Conservation (phyloP, 2,888 invertebrate species). For the Ypsolopha sequella region DNA sequence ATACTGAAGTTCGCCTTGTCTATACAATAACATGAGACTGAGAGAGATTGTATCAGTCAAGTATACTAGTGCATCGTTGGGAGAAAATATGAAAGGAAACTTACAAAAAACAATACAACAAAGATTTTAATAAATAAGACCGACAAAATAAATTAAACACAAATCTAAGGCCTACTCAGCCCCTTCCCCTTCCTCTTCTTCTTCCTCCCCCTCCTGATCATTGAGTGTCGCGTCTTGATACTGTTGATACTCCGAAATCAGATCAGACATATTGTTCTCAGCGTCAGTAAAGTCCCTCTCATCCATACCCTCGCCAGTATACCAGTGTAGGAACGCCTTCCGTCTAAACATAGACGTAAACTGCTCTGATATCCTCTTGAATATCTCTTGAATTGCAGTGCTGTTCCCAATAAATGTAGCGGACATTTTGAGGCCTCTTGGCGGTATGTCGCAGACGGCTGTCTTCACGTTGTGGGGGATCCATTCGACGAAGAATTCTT, state of each 20-base stretch:
- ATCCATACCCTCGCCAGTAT: conserved; percentile 96
- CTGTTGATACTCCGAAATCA: conserved; percentile 92
- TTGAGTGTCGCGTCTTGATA: conserved; percentile 91
- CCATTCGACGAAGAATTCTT: conserved; percentile 83
- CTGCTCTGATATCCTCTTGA: conserved; percentile 87
- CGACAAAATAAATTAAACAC: not conserved
- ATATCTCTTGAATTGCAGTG: conserved; percentile 88
- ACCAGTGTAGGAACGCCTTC: conserved; percentile 97
- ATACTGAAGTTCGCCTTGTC: too few species aligned
- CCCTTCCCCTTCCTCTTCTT: conserved; percentile 66
- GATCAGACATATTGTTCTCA: conserved; percentile 91
- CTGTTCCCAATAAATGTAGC: conserved; percentile 90
- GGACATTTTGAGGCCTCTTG: conserved; percentile 82
- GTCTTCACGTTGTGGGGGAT: conserved; percentile 84
- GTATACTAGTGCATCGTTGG: too few species aligned
- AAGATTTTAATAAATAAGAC: not conserved
- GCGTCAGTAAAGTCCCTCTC: conserved; percentile 96
- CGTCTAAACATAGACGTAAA: conserved; percentile 93
- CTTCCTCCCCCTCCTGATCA: conserved; percentile 86
- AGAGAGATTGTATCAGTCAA: too few species aligned
- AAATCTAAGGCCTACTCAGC: not conserved
- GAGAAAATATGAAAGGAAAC: not conserved
- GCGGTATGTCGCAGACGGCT: conserved; percentile 85
- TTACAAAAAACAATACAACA: not conserved
- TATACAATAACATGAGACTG: too few species aligned